Base-by-base conservation (phyloP, 2,113 vertebrate species). In the Archocentrus centrarchus region DNA sequence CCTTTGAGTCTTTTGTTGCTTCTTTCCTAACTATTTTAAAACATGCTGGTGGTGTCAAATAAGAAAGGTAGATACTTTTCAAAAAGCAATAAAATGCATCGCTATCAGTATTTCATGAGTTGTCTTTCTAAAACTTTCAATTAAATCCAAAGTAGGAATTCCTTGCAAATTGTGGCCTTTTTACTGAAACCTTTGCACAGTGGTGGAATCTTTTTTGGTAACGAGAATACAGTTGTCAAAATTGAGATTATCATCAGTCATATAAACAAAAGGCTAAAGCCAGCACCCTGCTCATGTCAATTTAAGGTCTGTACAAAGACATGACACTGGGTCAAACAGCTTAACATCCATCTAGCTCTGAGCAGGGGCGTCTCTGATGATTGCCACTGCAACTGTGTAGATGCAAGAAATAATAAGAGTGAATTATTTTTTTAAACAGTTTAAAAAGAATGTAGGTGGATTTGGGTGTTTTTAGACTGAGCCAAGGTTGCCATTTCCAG, bases 71-170 rank as follows among this genome's bases (percentile, higher is more conserved):
- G 44, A 50, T 70, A 50, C 15, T 70, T 68, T 47, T 68, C 47
- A 17, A 27, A 47, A 44, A 24, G 0, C 11, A 50, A 4, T 50
- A 30, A 73, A 53, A 20, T 0, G 0, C 30, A 73, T 0, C 3
- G 3, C 14, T 6, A 5, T 47, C 15, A 14, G 30, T 20, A 70
- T 50, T 70, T n/a, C 6, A 73, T 73, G 53, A 4, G 17, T n/a
- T 0, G 1, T 53, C 66, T 32, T 53, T 32, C 24, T 73, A 53
- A 50, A 50, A 73, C 1, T 53, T 17, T 7, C 18, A 53, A 30
- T 14, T 53, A 55, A 55, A 4, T 55, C 0, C 8, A n/a, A n/a
- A 11, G 44, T 32, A 53, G 24, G 41, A 53, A 73, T 53, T 20
- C 18, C 6, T 73, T 73, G 27, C 44, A 50, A 30, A 2, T 6